Evolutionary conservation across 2,797 vertebrate species (phyloP).

Genomic region (Sebastes melanostomus): DNA sequence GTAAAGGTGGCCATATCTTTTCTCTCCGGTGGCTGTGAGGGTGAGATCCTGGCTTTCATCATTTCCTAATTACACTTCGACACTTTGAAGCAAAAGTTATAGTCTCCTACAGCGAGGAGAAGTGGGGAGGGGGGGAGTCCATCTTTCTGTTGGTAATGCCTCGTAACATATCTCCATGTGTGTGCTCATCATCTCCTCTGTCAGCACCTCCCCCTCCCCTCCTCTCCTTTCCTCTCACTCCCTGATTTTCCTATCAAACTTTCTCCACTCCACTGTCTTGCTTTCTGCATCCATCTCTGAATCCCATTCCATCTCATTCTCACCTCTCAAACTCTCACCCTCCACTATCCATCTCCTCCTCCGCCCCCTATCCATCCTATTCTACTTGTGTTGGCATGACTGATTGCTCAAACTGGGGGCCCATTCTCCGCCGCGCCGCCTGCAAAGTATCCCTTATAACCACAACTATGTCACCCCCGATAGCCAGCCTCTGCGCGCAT

Average conservation of each 20-base stretch:
- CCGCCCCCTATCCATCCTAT: slow-evolving; percentile 59
- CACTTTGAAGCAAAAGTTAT: slow-evolving; percentile 2
- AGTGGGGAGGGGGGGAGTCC: not conserved
- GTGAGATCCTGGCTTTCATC: slow-evolving; percentile 28
- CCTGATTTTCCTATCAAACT: slow-evolving; percentile 58
- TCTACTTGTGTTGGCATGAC: slow-evolving; percentile 71
- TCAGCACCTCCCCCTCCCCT: slow-evolving; percentile 37
- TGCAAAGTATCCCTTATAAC: slow-evolving; percentile 55
- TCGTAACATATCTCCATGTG: slow-evolving; percentile 16
- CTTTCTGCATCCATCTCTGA: slow-evolving; percentile 62
- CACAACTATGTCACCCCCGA: slow-evolving; percentile 45
- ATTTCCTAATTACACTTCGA: slow-evolving; percentile 29
- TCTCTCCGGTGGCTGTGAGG: not conserved
- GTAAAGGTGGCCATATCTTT: not conserved
- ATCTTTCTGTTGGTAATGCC: slow-evolving; percentile 24
- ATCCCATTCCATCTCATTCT: slow-evolving; percentile 70
- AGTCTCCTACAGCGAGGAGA: slow-evolving; percentile 27
- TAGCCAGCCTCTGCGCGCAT: slow-evolving; percentile 44
- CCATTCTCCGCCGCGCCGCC: slow-evolving; percentile 26
- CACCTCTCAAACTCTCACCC: slow-evolving; percentile 69
- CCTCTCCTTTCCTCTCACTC: not conserved
- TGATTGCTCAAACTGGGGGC: slow-evolving; percentile 65
- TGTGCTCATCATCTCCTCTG: slow-evolving; percentile 57
- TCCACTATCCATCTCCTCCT: slow-evolving; percentile 62
- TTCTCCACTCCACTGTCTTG: slow-evolving; percentile 43